These are phyloP conservation scores for Zeugodacus cucurbitae DNA, from an alignment of 1,140 invertebrate species.

Conservation along the genomic window DNA sequence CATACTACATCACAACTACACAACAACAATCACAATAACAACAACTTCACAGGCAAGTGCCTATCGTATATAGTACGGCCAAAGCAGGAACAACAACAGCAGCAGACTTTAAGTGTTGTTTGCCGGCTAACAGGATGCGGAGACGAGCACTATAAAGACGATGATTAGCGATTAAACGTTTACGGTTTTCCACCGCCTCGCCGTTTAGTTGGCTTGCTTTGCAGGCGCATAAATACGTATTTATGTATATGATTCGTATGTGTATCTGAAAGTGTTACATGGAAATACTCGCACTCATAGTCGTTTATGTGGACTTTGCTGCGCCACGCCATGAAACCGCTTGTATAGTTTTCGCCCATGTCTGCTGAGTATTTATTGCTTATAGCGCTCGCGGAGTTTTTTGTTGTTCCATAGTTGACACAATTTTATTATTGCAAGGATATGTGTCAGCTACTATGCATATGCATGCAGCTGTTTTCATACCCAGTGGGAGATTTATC, in stretches of 20 bases:
- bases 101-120: conserved; percentile 7
- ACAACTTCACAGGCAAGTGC: background rate
- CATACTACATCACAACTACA: conserved; percentile 1
- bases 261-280: background rate
- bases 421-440: conserved; percentile 35
- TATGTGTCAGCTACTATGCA: background rate
- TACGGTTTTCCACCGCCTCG: background rate
- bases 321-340: background rate
- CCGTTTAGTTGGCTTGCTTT: background rate
- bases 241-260: background rate
- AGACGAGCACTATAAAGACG: conserved; percentile 27
- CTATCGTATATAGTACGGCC: background rate
- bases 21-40: background rate
- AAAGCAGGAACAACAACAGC: background rate
- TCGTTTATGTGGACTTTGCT: background rate
- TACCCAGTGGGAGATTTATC: background rate
- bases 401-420: conserved; percentile 14
- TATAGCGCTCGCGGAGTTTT: background rate
- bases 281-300: background rate
- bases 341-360: conserved; percentile 32
- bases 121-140: background rate
- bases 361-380: conserved; percentile 36
- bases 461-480: background rate
- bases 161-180: conserved; percentile 39
- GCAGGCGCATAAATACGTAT: background rate